Conservation (phyloP, 2,888 invertebrate species). For the Cephus rjabovi region DNA sequence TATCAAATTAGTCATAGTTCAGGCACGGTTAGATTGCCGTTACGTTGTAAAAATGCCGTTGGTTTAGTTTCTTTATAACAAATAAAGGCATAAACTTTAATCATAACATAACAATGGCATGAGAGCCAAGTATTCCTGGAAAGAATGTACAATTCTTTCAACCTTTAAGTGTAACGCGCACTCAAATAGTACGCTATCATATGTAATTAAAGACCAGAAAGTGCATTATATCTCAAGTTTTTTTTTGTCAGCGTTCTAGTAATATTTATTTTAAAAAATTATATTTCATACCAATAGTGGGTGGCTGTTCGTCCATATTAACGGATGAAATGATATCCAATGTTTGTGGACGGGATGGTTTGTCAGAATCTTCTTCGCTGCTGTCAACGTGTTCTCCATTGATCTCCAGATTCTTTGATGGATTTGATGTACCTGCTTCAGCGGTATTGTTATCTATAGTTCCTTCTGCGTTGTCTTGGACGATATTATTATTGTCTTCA, state of each 20-base stretch:
- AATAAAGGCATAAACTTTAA: background rate
- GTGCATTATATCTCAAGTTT: background rate
- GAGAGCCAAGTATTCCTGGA: background rate
- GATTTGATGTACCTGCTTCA: background rate
- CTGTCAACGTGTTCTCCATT: constrained; percentile 34
- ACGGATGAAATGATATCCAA: constrained; percentile 55
- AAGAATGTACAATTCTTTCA: background rate
- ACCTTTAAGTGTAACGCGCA: background rate
- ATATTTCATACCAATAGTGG: constrained; percentile 36
- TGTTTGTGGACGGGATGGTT: constrained; percentile 57
- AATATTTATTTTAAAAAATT: background rate
- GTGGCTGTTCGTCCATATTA: constrained; percentile 39
- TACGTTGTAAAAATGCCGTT: background rate
- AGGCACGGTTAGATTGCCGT: background rate
- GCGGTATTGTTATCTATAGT: background rate
- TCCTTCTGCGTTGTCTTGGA: background rate
- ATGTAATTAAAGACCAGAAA: background rate
- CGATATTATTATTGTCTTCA: constrained; percentile 8
- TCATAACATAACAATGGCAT: background rate
- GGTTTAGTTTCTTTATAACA: background rate
- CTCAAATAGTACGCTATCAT: background rate
- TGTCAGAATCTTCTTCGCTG: constrained; percentile 45
- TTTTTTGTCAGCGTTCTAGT: background rate
- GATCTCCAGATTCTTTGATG: constrained; percentile 20
- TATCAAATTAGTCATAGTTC: background rate